Evolutionary conservation across 2,888 invertebrate species (phyloP).

Genomic region (Synanthedon andrenaeformis): DNA sequence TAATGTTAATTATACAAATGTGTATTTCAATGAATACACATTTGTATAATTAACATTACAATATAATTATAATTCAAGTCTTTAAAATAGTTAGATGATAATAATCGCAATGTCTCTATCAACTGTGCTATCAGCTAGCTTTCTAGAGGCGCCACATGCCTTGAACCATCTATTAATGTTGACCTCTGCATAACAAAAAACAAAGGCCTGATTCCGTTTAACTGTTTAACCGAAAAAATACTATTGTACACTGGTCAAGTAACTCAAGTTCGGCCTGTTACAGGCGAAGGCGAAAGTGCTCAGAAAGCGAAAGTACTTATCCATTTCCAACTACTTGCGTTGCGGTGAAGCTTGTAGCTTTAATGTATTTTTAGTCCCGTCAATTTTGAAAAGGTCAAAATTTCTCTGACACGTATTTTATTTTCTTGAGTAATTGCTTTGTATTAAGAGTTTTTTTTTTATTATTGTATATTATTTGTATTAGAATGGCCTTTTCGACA

Average conservation of each 20-base stretch:
- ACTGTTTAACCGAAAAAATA: no score
- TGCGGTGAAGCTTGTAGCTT: neutral
- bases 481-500: neutral
- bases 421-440: neutral
- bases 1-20: no score
- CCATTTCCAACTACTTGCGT: slow-evolving; percentile 1
- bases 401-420: slow-evolving; percentile 13
- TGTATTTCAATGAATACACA: no score
- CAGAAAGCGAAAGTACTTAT: slow-evolving; percentile 40
- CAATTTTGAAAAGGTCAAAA: slow-evolving; percentile 27
- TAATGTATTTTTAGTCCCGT: slow-evolving; percentile 6
- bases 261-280: slow-evolving; percentile 14
- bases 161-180: no score
- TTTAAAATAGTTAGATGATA: no score
- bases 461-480: no score
- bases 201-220: no score
- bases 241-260: no score
- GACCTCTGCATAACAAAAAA: no score
- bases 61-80: no score
- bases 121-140: neutral
- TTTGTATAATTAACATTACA: no score
- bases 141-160: neutral
- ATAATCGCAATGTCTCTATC: no score
- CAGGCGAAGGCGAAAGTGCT: slow-evolving; percentile 51
- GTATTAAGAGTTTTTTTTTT: neutral